A percentile compares a stretch with the other conserved stretches of the same genome.
phyloP scores from a whole-genome alignment of 2,113 vertebrate species.

The Leptobrachium ailaonicum region DNA sequence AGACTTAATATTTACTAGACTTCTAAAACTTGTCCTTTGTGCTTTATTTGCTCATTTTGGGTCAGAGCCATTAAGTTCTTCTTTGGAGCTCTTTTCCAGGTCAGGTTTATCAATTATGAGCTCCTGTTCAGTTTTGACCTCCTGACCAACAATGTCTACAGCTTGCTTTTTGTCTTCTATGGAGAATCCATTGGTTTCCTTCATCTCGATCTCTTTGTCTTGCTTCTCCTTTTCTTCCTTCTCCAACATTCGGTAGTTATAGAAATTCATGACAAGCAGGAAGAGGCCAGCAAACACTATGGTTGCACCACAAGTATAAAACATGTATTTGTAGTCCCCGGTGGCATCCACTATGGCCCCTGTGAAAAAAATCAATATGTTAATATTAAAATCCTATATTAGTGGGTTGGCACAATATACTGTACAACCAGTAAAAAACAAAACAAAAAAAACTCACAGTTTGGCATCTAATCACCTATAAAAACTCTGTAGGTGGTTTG shows the following conservation, averaged over 20 bases:
- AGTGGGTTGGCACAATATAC: too few species aligned
- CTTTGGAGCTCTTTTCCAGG: constrained; percentile 50
- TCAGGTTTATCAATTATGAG: constrained; percentile 46
- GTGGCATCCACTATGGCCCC: constrained; percentile 72
- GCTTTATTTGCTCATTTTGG: not conserved
- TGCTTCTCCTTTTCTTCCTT: constrained; percentile 63
- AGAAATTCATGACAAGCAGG: constrained; percentile 77
- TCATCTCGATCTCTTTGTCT: constrained; percentile 46
- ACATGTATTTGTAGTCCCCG: constrained; percentile 75
- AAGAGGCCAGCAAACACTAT: constrained; percentile 73
- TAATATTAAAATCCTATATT: too few species aligned
- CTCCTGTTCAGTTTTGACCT: constrained; percentile 51
- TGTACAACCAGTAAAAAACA: too few species aligned
- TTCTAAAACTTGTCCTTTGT: too few species aligned
- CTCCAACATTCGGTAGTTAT: constrained; percentile 71
- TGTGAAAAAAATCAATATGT: constrained; percentile 53
- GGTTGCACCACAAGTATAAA: constrained; percentile 74
- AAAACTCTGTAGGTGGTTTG: too few species aligned
- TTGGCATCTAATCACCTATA: too few species aligned
- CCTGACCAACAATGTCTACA: constrained; percentile 18
- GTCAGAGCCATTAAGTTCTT: constrained; percentile 33
- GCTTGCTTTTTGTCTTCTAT: constrained; percentile 35
- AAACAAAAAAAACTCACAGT: too few species aligned
- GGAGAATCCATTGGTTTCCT: constrained; percentile 53
- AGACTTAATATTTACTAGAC: too few species aligned